Base-by-base conservation (phyloP, 2,113 vertebrate species). In the Tauraco erythrolophus region DNA sequence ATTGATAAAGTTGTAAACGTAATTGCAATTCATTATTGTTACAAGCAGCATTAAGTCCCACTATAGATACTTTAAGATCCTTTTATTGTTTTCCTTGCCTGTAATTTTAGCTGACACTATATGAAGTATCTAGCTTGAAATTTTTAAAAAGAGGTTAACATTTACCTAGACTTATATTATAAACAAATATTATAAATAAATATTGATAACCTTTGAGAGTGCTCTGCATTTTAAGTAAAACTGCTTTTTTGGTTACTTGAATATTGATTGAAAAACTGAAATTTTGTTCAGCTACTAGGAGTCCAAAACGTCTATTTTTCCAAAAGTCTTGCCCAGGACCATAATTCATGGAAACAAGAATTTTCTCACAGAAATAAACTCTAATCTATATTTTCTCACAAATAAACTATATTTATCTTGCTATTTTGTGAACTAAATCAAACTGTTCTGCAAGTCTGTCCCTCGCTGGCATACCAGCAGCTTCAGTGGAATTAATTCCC, bases 401-500 rank as follows among this genome's bases (percentile, higher is more conserved):
- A 50, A 58, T 35, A 64, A 54, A 54, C 14, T 51, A 3, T 60
- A 28, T 68, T 79, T 62, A 16, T 85, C 23, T 83, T 85, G 28
- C 7, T 92, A 18, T 90, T 90, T 37, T 77, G 41, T 62, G 58
- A 90, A 65, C 6, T 88, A 92, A 96, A 77, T 79, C 19, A 33
- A 92, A n/a, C 41, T 23, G 12, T 45, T 86, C 12, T 83, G 21
- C n/a, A 81, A 69, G 12, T 65, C 71, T 84, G 6, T 51, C 21
- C 28, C 43, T 88, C 39, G 27, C n/a, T 54, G 57, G 7, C 35
- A 28, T 71, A 23, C 13, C 0, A 0, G 35, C 31, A 71, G 19
- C 70, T 83, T 88, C 79, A 75, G 72, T 51, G 43, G 43, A 94
- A 56, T 70, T 69, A 60, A 68, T 71, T 81, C 94, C 71, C 51